Evolutionary conservation across 2,113 vertebrate genomes (phyloP).

Genomic region (Ageneiosus marmoratus): DNA sequence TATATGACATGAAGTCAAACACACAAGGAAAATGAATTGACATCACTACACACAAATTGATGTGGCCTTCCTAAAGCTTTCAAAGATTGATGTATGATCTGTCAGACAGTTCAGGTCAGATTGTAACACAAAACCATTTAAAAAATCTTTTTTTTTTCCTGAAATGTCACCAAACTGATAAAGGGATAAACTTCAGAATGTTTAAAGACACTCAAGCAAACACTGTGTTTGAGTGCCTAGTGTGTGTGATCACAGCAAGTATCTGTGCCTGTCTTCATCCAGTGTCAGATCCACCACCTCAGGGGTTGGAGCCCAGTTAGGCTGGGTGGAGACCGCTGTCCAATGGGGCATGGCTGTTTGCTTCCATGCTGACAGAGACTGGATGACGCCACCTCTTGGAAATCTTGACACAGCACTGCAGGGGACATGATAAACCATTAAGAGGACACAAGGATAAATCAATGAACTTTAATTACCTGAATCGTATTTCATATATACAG

Average conservation of each 20-base stretch:
- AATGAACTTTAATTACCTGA: background rate
- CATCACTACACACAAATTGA: background rate
- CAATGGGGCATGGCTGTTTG: conserved; percentile 80
- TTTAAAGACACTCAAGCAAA: conserved; percentile 41
- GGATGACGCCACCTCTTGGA: conserved; percentile 92
- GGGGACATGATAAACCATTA: background rate
- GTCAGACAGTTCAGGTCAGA: background rate
- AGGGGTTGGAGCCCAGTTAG: conserved; percentile 87
- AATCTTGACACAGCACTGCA: conserved; percentile 71
- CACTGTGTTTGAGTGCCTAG: conserved; percentile 48
- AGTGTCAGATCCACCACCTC: conserved; percentile 97
- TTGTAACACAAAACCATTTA: background rate
- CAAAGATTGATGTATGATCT: background rate
- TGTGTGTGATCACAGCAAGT: conserved; percentile 84
- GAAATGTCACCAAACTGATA: conserved; percentile 17
- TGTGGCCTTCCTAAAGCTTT: conserved; percentile 3
- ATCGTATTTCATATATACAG: background rate
- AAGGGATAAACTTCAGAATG: conserved; percentile 19
- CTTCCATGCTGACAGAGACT: conserved; percentile 93
- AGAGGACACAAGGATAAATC: background rate
- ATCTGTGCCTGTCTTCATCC: conserved; percentile 94
- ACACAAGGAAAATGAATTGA: background rate
- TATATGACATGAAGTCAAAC: background rate
- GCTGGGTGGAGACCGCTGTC: conserved; percentile 85
- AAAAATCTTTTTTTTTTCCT: background rate